These are phyloP conservation scores for Calidris pygmaea DNA, from an alignment of 2,113 vertebrate species.

Conservation along the genomic window DNA sequence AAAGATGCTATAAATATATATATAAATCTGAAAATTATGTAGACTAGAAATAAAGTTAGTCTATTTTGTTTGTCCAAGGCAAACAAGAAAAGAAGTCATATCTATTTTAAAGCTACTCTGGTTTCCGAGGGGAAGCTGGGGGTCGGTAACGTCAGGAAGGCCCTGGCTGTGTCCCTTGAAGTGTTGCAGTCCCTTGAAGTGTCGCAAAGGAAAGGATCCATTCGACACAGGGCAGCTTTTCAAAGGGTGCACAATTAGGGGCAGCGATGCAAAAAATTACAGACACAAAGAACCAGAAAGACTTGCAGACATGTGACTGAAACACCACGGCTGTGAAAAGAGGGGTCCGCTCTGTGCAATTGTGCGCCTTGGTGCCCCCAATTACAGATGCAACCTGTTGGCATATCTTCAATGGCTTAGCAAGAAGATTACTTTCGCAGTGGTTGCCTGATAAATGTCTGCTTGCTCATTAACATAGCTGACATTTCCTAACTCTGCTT, in stretches of 20 bases:
- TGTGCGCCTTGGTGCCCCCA: not conserved
- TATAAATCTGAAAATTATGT: not conserved
- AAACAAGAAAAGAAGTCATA: not conserved
- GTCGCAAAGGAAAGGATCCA: not conserved
- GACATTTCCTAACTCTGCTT: not conserved
- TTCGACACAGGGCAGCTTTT: not conserved
- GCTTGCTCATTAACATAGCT: not conserved
- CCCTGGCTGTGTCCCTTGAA: not conserved
- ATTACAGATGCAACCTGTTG: not conserved
- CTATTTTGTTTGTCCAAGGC: not conserved
- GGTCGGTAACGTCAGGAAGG: not conserved
- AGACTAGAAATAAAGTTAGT: not conserved
- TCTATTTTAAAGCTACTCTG: not conserved
- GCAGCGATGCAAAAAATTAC: not conserved
- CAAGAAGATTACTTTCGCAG: not conserved
- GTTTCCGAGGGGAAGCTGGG: not conserved
- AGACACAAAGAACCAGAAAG: not conserved
- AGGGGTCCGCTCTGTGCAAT: rapidly evolving
- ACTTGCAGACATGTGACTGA: not conserved
- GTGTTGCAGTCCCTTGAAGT: not conserved
- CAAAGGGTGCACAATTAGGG: not conserved
- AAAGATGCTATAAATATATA: not conserved
- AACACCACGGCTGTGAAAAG: not conserved
- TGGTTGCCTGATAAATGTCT: not conserved
- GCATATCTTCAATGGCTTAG: not conserved